Evolutionary conservation across 2,113 vertebrate genomes (phyloP).

Genomic region (Octodon degus): DNA sequence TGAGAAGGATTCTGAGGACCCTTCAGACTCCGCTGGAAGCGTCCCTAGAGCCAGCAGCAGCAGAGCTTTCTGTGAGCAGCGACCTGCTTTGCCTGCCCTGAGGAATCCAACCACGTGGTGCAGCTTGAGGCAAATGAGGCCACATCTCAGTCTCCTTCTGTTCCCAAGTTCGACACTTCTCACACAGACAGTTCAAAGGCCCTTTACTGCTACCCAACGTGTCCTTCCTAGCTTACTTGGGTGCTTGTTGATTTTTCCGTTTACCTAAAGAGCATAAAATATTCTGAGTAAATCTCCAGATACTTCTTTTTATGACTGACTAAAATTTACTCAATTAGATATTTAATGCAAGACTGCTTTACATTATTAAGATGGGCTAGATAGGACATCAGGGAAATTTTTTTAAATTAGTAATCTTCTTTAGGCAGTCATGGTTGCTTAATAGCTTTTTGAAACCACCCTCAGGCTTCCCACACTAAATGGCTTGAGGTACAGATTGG

Average conservation of each 20-base stretch:
- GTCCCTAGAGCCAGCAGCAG: rapidly evolving
- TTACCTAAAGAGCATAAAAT: conserved; percentile 43
- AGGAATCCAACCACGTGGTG: not conserved
- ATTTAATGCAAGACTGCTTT: conserved; percentile 48
- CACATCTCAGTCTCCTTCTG: not conserved
- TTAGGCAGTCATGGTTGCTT: conserved; percentile 9
- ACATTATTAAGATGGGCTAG: conserved; percentile 44
- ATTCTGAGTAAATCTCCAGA: conserved; percentile 22
- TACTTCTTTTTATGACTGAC: conserved; percentile 27
- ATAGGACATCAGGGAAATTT: not conserved
- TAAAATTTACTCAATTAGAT: conserved; percentile 48
- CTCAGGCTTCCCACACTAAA: conserved; percentile 26
- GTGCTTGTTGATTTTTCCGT: conserved; percentile 49
- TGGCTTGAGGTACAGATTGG: not conserved
- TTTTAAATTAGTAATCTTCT: not conserved
- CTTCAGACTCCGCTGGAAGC: not conserved
- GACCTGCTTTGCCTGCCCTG: not conserved
- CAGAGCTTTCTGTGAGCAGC: rapidly evolving
- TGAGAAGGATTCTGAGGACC: not conserved
- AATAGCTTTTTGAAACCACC: conserved; percentile 40
- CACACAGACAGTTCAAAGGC: not conserved
- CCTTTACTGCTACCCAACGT: not conserved
- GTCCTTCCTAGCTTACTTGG: not conserved
- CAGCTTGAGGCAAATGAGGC: not conserved
- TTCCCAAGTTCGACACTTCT: not conserved